phyloP scores from a whole-genome alignment of 2,797 vertebrate species.

The Oryzias sinensis region DNA sequence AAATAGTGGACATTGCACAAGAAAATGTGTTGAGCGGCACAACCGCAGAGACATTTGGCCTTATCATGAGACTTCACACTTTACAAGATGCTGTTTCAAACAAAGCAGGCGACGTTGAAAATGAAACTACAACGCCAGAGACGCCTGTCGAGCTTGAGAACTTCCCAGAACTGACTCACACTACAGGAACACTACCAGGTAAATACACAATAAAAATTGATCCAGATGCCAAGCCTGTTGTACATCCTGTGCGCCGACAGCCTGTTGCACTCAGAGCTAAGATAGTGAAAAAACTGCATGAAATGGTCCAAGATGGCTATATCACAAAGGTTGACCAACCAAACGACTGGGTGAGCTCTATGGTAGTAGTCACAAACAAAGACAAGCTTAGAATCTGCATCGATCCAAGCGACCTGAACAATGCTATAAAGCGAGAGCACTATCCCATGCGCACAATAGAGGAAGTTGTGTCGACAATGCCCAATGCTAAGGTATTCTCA shows the following conservation, averaged over 20 bases:
- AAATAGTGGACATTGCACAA: neutral
- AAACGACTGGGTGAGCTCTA: neutral
- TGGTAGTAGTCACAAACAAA: neutral
- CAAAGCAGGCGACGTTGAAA: neutral
- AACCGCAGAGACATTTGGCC: no score
- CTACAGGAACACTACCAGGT: neutral
- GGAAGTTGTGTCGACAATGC: neutral
- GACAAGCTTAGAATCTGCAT: constrained; percentile 1
- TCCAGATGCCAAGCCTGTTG: neutral
- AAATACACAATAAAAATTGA: neutral
- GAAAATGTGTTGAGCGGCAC: no score
- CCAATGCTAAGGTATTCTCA: neutral
- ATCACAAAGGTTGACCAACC: neutral
- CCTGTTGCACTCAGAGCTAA: neutral
- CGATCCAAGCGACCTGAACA: constrained; percentile 2
- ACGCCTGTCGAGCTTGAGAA: neutral
- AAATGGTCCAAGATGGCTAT: neutral
- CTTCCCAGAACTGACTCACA: neutral
- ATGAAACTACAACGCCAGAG: neutral
- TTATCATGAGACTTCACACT: neutral
- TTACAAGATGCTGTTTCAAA: neutral
- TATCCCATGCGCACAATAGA: neutral
- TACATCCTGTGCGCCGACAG: neutral
- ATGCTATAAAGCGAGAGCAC: neutral
- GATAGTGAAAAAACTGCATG: neutral